These are phyloP conservation scores for Sinocyclocheilus maitianheensis DNA, from an alignment of 2,113 vertebrate species.

Conservation along the genomic window DNA sequence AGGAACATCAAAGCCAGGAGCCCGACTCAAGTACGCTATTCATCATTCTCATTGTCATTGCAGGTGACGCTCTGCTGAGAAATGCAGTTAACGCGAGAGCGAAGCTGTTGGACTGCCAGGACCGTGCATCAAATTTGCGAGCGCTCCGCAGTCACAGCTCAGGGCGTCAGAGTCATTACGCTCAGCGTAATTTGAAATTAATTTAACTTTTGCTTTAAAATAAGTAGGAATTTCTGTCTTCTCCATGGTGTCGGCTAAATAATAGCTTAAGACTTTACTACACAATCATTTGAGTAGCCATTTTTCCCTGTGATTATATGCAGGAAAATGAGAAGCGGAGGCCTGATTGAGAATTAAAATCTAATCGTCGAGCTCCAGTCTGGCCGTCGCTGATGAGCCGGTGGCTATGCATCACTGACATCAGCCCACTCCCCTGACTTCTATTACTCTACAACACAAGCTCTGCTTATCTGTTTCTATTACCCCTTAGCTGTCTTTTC, in stretches of 20 bases:
- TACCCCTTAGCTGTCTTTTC: background rate
- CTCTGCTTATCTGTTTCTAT: constrained; percentile 22
- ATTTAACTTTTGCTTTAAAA: constrained; percentile 42
- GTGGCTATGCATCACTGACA: constrained; percentile 47
- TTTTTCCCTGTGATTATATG: constrained; percentile 51
- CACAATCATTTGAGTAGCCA: constrained; percentile 37
- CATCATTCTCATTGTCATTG: constrained; percentile 42
- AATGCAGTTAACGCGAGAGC: constrained; percentile 38
- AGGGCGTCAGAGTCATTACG: constrained; percentile 7
- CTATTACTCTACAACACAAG: background rate
- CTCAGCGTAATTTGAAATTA: constrained; percentile 26
- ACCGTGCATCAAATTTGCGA: constrained; percentile 23
- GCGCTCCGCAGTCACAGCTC: constrained; percentile 9
- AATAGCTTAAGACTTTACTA: constrained; percentile 44
- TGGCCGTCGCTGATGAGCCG: constrained; percentile 48
- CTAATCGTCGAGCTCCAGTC: constrained; percentile 42
- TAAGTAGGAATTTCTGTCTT: background rate
- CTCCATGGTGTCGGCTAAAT: constrained; percentile 21
- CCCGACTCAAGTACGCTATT: constrained; percentile 10
- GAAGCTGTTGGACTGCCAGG: constrained; percentile 16
- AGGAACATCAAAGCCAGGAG: constrained; percentile 36
- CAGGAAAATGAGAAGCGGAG: constrained; percentile 46
- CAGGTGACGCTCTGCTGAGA: constrained; percentile 37
- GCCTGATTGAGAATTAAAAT: constrained; percentile 52
- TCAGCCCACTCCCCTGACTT: constrained; percentile 4